Evolutionary conservation across 2,888 invertebrate species (phyloP).

Genomic region (Hemithea aestivaria): DNA sequence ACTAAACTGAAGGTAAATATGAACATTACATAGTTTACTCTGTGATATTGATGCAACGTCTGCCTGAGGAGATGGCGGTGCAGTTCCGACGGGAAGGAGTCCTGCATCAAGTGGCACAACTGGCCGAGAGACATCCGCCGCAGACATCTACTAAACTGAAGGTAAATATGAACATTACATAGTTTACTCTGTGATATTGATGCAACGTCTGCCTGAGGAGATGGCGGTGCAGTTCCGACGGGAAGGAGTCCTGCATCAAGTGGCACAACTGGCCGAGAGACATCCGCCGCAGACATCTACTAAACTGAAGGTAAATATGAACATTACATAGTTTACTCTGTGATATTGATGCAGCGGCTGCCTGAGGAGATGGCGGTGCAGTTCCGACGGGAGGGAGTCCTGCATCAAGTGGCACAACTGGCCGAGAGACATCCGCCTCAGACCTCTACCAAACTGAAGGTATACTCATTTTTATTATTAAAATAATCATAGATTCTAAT

Average conservation of each 20-base stretch:
- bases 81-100: conserved; percentile 99
- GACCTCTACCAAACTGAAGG: conserved; percentile 75
- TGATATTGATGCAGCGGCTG: conserved; percentile 97
- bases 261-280: conserved; percentile 63
- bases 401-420: conserved; percentile 87
- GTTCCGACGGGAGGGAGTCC: conserved; percentile 98
- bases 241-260: conserved; percentile 98
- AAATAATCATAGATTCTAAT: no score
- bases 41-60: conserved; percentile 96
- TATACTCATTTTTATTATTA: no score
- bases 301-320: conserved; percentile 56
- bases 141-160: conserved; percentile 74
- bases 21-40: no score
- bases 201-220: conserved; percentile 96
- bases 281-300: conserved; percentile 67
- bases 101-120: conserved; percentile 88
- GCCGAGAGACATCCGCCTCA: conserved; percentile 46
- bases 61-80: conserved; percentile 96
- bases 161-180: conserved; percentile 36
- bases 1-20: conserved; percentile 67
- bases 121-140: conserved; percentile 46
- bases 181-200: conserved; percentile 96
- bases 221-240: conserved; percentile 97
- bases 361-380: conserved; percentile 97
- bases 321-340: no score